Percentiles rank a stretch among this genome's conserved stretches.
These are phyloP conservation scores for Pseudococcus jackbeardsleyi DNA, from an alignment of 2,888 invertebrate species.

Conservation along the genomic window DNA sequence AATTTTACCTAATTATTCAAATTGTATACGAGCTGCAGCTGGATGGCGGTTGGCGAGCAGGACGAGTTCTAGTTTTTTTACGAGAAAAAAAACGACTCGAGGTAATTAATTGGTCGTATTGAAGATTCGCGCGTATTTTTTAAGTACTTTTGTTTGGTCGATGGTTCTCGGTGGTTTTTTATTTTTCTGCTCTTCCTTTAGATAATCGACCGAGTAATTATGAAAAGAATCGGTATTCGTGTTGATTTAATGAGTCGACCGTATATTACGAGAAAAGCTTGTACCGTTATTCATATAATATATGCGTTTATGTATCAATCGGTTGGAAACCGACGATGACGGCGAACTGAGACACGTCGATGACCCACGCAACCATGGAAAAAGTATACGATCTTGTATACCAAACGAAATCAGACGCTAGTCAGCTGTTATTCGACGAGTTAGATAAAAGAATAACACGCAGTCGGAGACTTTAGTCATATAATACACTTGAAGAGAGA, in stretches of 20 bases:
- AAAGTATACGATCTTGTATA: background rate
- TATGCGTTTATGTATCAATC: slow-evolving; percentile 45
- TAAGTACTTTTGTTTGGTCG: background rate
- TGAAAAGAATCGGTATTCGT: slow-evolving; percentile 15
- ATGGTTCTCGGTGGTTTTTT: background rate
- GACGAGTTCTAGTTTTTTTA: slow-evolving; percentile 34
- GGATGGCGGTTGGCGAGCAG: background rate
- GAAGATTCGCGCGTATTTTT: slow-evolving; percentile 23
- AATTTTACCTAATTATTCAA: slow-evolving; percentile 34
- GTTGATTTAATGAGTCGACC: slow-evolving; percentile 32
- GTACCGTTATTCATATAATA: slow-evolving; percentile 46
- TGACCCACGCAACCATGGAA: slow-evolving; percentile 51
- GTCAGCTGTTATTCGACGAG: slow-evolving; percentile 37
- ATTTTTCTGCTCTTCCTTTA: background rate
- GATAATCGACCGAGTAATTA: slow-evolving; percentile 25
- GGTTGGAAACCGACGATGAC: background rate
- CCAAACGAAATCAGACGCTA: slow-evolving; percentile 31
- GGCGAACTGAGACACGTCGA: slow-evolving; percentile 14
- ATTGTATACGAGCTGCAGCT: background rate
- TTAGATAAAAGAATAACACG: slow-evolving; percentile 30
- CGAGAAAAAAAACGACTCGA: background rate
- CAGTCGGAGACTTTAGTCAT: background rate
- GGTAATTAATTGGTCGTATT: slow-evolving; percentile 27
- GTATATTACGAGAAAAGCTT: background rate
- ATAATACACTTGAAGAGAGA: background rate